Base-by-base conservation (phyloP, 1,140 invertebrate species). In the Zaprionus africanus region DNA sequence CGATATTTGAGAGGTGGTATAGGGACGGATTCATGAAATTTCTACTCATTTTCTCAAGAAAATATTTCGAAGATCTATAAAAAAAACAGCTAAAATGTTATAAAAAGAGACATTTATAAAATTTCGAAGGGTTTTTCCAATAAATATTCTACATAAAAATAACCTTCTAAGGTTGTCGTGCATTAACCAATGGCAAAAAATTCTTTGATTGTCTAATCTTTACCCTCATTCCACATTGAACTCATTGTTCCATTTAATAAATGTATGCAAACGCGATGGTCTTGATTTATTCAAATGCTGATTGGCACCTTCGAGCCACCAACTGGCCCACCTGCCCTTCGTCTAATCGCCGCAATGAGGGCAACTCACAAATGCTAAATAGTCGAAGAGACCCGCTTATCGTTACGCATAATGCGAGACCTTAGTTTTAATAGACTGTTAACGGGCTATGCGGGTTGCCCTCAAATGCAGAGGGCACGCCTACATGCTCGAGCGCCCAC, bases 301-400 rank as follows among this genome's bases (percentile, higher is more conserved):
- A 51, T 51, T 51, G 46, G 19, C 46, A 24, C 46, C 46, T 51
- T 51, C 19, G 13, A 22, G 46, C 9, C 9, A 19, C 11, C 19
- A 22, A 3, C n/a, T 46, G 41, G 41, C 41, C 31, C 26, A 63
- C 57, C 34, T 54, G 71, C 58, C 71, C 65, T 74, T 68, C 65
- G 36, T 22, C 58, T 22, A 62, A 36, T 38, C n/a, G n/a, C 38
- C 19, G 41, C 65, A 74, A 67, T 68, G 64, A 36, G 71, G 28
- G 63, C 64, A 59, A 72, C 56, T 66, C 9, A 34, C 15, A 72
- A 61, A 46, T 67, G 70, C 36, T 57, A 69, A 69, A 69, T 22
- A 69, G 34, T 15, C 31, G 15, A 49, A 41, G 11, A 43, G 31
- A 36, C 28, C 12, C 41, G 70, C 22, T 73, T 66, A 63, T 69